These are phyloP conservation scores for Drosophila sproati DNA, from an alignment of 1,140 invertebrate species.

Conservation along the genomic window DNA sequence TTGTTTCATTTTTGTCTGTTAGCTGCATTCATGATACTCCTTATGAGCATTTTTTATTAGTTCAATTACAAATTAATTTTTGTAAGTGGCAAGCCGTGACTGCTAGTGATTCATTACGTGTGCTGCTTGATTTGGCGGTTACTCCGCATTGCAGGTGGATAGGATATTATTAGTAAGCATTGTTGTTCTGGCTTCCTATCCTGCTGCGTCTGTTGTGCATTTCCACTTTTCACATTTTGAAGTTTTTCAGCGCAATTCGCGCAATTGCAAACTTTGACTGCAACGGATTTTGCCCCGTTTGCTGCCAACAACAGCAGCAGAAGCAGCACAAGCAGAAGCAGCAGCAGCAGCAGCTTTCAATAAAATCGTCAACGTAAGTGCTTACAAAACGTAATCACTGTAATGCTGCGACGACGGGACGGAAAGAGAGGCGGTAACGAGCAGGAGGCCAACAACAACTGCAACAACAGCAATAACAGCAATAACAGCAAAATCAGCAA, in stretches of 20 bases:
- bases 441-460: slow-evolving; percentile 11
- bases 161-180: slow-evolving; percentile 22
- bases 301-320: slow-evolving; percentile 25
- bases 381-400: slow-evolving; percentile 79
- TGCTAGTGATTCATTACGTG: slow-evolving; percentile 78
- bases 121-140: slow-evolving; percentile 66
- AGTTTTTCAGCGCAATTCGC: slow-evolving; percentile 65
- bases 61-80: slow-evolving; percentile 1
- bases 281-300: slow-evolving; percentile 13
- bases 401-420: slow-evolving; percentile 62
- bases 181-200: slow-evolving; percentile 10
- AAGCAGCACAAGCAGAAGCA: slow-evolving; percentile 3
- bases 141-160: slow-evolving; percentile 46
- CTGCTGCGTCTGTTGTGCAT: slow-evolving; percentile 46
- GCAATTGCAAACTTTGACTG: slow-evolving; percentile 59
- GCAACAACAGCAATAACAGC: slow-evolving; percentile 4
- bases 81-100: slow-evolving; percentile 21
- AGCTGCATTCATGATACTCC: too few species aligned
- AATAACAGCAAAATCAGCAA: slow-evolving; percentile 1
- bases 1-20: too few species aligned
- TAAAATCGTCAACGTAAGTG: slow-evolving; percentile 71
- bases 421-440: slow-evolving; percentile 30
- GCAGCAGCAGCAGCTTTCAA: slow-evolving; percentile 47
- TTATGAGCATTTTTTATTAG: neutral
- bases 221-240: slow-evolving; percentile 51